Evolutionary conservation across 53 echinoderm and acorn worm genomes (phyloP).

Genomic region (Apostichopus leukothele): DNA sequence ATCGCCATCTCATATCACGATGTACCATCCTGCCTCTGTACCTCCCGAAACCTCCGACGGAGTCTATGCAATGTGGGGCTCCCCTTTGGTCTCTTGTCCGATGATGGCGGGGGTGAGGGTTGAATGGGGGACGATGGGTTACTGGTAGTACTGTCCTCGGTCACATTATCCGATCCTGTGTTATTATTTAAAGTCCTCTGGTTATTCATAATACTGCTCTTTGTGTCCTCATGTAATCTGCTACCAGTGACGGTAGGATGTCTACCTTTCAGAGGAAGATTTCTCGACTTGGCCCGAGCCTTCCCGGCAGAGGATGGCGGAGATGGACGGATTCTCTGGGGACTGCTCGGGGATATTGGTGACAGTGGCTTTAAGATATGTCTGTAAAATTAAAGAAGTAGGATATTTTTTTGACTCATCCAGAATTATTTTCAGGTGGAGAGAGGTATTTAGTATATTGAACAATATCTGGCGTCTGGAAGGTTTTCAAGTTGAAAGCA

Average conservation of each 20-base stretch:
- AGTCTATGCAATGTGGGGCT: conserved; percentile 22
- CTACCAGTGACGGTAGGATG: conserved; percentile 25
- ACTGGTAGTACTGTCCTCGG: neutral
- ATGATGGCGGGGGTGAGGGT: conserved; percentile 92
- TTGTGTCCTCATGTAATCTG: neutral
- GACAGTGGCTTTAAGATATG: conserved; percentile 52
- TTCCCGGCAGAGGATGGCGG: conserved; percentile 72
- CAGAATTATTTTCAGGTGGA: no score
- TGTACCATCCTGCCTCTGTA: neutral
- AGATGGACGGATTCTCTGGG: conserved; percentile 68
- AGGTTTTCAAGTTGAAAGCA: no score
- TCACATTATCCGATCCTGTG: neutral
- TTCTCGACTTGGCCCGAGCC: neutral
- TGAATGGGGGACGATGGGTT: conserved; percentile 46
- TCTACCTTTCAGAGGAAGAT: conserved; percentile 57
- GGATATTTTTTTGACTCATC: no score
- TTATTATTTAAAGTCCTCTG: conserved; percentile 4
- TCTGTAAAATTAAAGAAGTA: neutral
- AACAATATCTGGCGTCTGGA: no score
- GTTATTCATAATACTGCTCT: neutral
- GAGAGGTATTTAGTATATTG: no score
- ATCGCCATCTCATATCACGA: neutral
- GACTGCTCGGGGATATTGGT: conserved; percentile 34
- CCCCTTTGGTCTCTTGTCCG: conserved; percentile 33
- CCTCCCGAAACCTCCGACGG: conserved; percentile 49